Base-by-base conservation (phyloP, 1,140 invertebrate genomes). In the Medauroidea extradentata region DNA sequence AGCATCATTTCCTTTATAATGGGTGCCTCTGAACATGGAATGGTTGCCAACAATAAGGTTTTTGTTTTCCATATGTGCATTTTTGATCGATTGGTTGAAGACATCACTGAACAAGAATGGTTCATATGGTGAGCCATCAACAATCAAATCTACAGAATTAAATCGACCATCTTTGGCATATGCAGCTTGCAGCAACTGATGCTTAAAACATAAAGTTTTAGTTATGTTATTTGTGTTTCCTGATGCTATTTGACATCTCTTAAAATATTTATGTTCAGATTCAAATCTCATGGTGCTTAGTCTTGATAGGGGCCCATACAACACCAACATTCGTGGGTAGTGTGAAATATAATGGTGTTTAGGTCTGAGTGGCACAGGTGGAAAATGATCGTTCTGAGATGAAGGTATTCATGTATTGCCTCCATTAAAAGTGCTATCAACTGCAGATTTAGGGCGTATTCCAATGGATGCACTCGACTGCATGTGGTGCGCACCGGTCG, bases 141-240 rank as follows among this genome's bases (percentile, higher is more conserved):
- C 13, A 9, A 46, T 46, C 9, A 46, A 19, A 46, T 4, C 13
- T 5, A 4, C n/a, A 25, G 4, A 19, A 46, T 25, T 25, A 46
- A 46, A n/a, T 46, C 3, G 13, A n/a, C 44, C n/a, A 46, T 7
- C 18, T 25, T 46, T 13, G 5, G 44, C 44, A 25, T 46, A n/a
- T 25, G 44, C 18, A 7, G 50, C 50, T 52, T 52, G 50, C 50
- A 52, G 9, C 18, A 24, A 52, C 27, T 52, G 50, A n/a, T 52
- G 50, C 9, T 27, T 19, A 9, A 21, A 4, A 24, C 18, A 5
- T 16, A 52, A 7, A 24, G 50, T 52, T 8, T 52, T 52, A 52
- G 19, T 23, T n/a, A 52, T 8, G 7, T 44, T 21, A 5, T 52
- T 52, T 4, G 25, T 23, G 50, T 52, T 52, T 8, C 25, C 9